Base-by-base conservation (phyloP, 2,797 vertebrate species). In the Mormyrus proboscirostris region DNA sequence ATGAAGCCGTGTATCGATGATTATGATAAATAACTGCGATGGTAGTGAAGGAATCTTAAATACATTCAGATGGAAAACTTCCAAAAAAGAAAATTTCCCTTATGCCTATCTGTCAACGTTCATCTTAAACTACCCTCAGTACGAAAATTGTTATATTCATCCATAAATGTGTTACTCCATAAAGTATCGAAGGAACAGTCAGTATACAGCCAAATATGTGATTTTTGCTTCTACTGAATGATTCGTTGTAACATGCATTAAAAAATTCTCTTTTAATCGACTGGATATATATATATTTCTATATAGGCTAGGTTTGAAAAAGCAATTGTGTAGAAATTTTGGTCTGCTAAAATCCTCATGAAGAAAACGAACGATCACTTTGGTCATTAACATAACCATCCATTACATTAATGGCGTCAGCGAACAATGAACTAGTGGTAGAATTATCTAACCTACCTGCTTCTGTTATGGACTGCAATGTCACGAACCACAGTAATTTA, bases 381-480 rank as follows among this genome's bases (percentile, higher is more conserved):
- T 51, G 16, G 33, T 59, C 53, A 87, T 55, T 51, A 53, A 38
- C 85, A 87, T 41, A 33, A 38, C 85, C 50, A 53, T 87, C 50
- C 51, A 57, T 41, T 38, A 57, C 85, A 59, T 87, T 87, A 57
- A 57, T 59, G 83, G 83, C 83, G 83, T 87, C 51, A 87, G 29
- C n/a, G 82, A 84, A 84, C 82, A 84, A 84, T 84, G 82, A 84
- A 51, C 10, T 84, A 50, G 82, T 44, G 51, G 85, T 33, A 4
- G 33, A 57, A 57, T 87, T 87, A 57, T 38, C 53, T 59, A 87
- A 59, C 85, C 85, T 87, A 57, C 85, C 85, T 87, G 33, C 85
- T 59, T 87, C 53, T 51, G 9, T 57, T 87, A 51, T 59, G 53
- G 85, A 87, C 85, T 59, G 85, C 85, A 59, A 41, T 87, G 85